Conservation (phyloP, 2,113 vertebrate species). For the Cinclus cinclus region DNA sequence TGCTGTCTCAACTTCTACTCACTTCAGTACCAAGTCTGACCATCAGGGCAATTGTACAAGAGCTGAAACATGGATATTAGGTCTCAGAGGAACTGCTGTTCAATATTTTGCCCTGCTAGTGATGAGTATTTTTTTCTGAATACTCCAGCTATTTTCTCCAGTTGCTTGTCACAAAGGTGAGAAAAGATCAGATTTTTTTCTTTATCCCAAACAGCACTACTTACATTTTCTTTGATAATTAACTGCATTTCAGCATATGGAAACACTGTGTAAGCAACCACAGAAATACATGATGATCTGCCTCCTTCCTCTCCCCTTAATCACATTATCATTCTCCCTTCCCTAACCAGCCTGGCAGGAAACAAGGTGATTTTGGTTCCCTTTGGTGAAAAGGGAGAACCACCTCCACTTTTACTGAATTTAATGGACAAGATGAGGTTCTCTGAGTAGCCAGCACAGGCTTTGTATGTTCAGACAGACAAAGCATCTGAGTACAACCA, state of each 20-base stretch:
- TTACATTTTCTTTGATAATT: neutral
- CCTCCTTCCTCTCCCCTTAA: neutral
- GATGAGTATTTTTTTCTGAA: neutral
- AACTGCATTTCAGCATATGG: neutral
- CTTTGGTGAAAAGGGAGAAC: neutral
- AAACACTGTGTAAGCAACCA: neutral
- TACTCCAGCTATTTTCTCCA: neutral
- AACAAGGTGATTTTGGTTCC: neutral
- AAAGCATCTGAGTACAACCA: neutral
- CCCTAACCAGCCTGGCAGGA: neutral
- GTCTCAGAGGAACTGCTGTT: neutral
- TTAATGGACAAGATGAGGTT: rapidly evolving
- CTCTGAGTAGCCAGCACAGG: neutral
- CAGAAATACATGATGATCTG: neutral
- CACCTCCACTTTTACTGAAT: neutral
- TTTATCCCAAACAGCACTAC: neutral
- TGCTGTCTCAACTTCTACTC: neutral
- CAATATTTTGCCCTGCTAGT: neutral
- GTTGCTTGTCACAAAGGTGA: neutral
- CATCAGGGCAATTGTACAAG: neutral
- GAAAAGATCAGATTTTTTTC: neutral
- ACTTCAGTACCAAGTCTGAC: neutral
- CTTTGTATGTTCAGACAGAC: neutral
- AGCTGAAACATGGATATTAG: neutral
- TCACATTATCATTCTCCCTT: neutral